Evolutionary conservation across 1,140 invertebrate species (phyloP).

Genomic region (Lucilia sericata): DNA sequence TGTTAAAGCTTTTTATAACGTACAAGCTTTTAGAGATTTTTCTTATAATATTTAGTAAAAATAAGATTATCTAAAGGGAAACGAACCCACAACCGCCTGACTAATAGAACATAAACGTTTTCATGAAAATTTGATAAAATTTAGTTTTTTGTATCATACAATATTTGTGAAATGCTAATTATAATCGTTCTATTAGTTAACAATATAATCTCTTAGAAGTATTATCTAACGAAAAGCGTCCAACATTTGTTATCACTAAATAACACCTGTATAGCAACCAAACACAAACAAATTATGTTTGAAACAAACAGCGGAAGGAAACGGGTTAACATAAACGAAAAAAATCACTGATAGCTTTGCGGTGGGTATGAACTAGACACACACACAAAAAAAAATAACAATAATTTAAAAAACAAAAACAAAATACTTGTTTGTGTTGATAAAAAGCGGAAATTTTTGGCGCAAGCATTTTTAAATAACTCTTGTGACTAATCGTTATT

Average conservation of each 20-base stretch:
- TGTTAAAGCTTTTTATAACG: too few species aligned
- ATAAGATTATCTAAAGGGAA: too few species aligned
- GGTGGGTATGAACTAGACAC: neutral
- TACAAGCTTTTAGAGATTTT: too few species aligned
- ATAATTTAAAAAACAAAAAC: neutral
- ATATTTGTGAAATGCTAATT: too few species aligned
- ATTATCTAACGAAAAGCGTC: too few species aligned
- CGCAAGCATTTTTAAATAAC: conserved; percentile 40
- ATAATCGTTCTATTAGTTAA: too few species aligned
- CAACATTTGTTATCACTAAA: neutral
- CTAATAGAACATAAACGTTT: too few species aligned
- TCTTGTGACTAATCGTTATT: conserved; percentile 39
- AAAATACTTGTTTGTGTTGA: neutral
- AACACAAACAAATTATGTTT: neutral
- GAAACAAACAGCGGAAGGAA: neutral
- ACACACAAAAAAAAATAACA: neutral
- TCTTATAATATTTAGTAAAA: too few species aligned
- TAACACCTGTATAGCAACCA: neutral
- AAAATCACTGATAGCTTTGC: neutral
- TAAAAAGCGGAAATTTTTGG: conserved; percentile 23
- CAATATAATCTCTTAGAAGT: too few species aligned
- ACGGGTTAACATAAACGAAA: neutral
- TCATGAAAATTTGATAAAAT: too few species aligned
- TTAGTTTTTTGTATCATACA: too few species aligned
- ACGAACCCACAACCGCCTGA: too few species aligned